phyloP scores from a whole-genome alignment of 2,113 vertebrate species.

The Eidolon helvum region DNA sequence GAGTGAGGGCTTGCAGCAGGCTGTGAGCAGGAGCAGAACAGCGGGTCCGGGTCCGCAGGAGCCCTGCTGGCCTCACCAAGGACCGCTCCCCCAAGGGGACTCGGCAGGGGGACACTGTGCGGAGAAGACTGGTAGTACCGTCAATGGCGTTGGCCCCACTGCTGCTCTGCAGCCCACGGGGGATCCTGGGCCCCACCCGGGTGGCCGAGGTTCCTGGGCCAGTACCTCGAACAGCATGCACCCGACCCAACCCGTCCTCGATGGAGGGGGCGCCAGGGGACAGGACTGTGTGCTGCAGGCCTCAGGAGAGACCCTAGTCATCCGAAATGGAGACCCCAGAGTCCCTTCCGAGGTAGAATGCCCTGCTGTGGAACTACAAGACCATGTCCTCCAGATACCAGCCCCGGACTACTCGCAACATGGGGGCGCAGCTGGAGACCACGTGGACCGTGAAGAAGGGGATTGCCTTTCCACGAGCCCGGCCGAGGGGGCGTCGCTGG shows the following conservation, averaged over 20 bases:
- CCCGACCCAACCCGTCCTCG: neutral
- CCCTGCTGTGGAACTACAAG: neutral
- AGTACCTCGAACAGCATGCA: neutral
- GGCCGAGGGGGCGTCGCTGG: neutral
- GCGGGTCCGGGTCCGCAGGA: neutral
- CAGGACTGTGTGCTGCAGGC: neutral
- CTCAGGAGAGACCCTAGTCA: neutral
- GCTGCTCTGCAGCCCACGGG: neutral
- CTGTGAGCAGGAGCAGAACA: neutral
- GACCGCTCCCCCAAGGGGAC: neutral
- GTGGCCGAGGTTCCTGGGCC: neutral
- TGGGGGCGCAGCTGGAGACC: neutral
- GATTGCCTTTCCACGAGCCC: neutral
- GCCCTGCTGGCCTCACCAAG: neutral
- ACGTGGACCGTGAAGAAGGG: neutral
- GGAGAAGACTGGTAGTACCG: neutral
- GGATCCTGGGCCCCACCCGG: neutral
- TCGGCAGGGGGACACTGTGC: neutral
- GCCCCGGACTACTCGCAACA: conserved; percentile 57
- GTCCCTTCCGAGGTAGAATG: neutral
- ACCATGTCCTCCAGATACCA: conserved; percentile 26
- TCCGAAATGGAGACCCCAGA: neutral
- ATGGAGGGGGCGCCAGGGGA: neutral
- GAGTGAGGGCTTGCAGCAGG: conserved; percentile 10
- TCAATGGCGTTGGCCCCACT: conserved; percentile 72